Evolutionary conservation across 2,888 invertebrate genomes (phyloP), one percentile per base, ranked within the genome.

Genomic region (Isoperla grammatica): DNA sequence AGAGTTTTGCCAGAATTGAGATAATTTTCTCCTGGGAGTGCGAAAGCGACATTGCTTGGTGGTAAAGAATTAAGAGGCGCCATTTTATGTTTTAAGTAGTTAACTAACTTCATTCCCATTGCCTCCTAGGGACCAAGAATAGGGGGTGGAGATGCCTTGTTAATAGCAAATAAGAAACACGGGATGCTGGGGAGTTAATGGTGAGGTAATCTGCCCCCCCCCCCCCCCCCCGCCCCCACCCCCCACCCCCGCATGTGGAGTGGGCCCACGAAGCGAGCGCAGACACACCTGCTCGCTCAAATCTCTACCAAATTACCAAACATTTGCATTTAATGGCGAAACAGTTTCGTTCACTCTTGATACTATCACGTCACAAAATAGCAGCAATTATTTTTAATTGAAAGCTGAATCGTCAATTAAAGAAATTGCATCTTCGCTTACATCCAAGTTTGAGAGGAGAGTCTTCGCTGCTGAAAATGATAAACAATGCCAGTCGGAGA

Each of bases 31-130:
- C 63, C 29, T 15, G 63, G 58, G 63, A 57, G 46, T 13, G 13
- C 13, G 29, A 59, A 59, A 61, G 48, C 50, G 50, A 50, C 50
- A 50, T 50, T 17, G 53, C 39, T 5, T 45, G 45, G 59, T 56
- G 49, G 56, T 37, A 59, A 61, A 61, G 56, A 56, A 56, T 56
- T 59, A 56, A 50, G 56, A 20, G 45, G 59, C 56, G 56, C 60
- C 63, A 61, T 61, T 61, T 61, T 56, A 43, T 61, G 59, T 59
- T 15, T 53, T 56, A 63, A 63, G 63, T 59, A 63, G 63, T 61
- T 63, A 63, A 61, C 56, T 63, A 61, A 63, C 43, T 63, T 61
- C 59, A 56, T 53, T 40, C 57, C 35, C 57, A 57, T 56, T 56
- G 59, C 60, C 57, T 56, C 54, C 60, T 23, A 17, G 54, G 60